Percentiles rank a stretch among this genome's conserved stretches.
Evolutionary conservation across 2,888 invertebrate species (phyloP).

Genomic region (Cantharis rustica): DNA sequence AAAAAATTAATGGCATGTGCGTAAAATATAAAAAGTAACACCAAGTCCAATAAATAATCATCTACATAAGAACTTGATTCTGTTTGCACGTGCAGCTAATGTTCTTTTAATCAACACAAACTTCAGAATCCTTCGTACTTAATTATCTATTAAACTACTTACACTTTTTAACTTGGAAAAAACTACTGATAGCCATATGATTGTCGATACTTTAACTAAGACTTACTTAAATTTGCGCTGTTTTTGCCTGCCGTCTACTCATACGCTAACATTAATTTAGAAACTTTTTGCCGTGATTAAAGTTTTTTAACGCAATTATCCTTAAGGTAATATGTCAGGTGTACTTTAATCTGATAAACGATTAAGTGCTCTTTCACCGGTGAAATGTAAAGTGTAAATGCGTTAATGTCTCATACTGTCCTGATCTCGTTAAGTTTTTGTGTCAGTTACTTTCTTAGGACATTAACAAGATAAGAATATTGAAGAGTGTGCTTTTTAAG

Average conservation of each 20-base stretch:
- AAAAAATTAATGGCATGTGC: background rate
- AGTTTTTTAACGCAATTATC: background rate
- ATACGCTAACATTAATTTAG: background rate
- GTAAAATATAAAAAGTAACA: background rate
- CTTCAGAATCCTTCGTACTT: constrained; percentile 23
- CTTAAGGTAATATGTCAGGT: constrained; percentile 35
- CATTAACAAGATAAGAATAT: constrained; percentile 8
- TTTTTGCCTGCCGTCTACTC: background rate
- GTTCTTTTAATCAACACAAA: constrained; percentile 28
- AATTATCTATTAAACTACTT: constrained; percentile 25
- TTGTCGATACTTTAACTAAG: constrained; percentile 6
- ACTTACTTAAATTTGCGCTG: background rate
- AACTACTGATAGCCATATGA: constrained; percentile 24
- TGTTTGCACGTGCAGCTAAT: constrained; percentile 25
- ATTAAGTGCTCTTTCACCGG: constrained; percentile 27
- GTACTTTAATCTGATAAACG: constrained; percentile 37
- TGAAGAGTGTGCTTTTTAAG: background rate
- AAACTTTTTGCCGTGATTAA: background rate
- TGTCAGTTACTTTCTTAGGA: constrained; percentile 26
- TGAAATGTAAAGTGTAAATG: constrained; percentile 26
- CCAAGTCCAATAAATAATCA: constrained; percentile 1
- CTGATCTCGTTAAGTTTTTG: constrained; percentile 25
- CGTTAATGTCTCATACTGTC: constrained; percentile 22
- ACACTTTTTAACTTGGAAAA: constrained; percentile 7
- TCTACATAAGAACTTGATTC: constrained; percentile 8